Evolutionary conservation across 92 coral and sea anemone genomes (phyloP).

Genomic region (Ricordea florida): DNA sequence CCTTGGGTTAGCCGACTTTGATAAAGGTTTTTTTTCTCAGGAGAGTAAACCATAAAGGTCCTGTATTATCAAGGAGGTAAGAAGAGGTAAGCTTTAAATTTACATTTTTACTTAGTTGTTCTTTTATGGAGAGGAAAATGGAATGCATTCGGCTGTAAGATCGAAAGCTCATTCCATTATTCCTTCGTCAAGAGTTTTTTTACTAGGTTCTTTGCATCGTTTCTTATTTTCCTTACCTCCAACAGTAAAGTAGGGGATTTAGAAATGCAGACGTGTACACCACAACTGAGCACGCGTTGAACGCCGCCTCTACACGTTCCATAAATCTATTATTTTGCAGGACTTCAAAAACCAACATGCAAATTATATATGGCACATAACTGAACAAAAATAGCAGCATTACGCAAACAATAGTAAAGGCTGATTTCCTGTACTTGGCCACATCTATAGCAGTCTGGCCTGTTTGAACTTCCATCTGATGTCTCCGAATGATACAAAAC

Average conservation of each 20-base stretch:
- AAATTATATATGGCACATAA: background rate
- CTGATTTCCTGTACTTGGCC: background rate
- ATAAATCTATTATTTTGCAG: background rate
- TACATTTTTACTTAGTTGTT: no score
- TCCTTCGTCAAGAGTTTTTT: no score
- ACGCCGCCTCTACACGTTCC: background rate
- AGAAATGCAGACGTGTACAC: background rate
- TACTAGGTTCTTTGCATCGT: background rate
- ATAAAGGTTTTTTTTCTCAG: no score
- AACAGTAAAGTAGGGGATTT: background rate
- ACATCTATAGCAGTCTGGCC: background rate
- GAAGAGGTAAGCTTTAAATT: no score
- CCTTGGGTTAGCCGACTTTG: no score
- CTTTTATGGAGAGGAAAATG: no score
- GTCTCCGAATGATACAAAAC: background rate
- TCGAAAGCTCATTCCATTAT: no score
- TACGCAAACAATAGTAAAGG: background rate
- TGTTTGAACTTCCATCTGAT: background rate
- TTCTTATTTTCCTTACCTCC: constrained; percentile 1
- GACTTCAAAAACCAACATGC: background rate
- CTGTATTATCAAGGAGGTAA: no score
- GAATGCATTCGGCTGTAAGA: no score
- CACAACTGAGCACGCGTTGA: background rate
- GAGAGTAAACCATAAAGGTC: no score
- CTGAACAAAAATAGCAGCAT: background rate